Base-by-base conservation (phyloP, 1,140 invertebrate genomes). In the Coelopa frigida region DNA sequence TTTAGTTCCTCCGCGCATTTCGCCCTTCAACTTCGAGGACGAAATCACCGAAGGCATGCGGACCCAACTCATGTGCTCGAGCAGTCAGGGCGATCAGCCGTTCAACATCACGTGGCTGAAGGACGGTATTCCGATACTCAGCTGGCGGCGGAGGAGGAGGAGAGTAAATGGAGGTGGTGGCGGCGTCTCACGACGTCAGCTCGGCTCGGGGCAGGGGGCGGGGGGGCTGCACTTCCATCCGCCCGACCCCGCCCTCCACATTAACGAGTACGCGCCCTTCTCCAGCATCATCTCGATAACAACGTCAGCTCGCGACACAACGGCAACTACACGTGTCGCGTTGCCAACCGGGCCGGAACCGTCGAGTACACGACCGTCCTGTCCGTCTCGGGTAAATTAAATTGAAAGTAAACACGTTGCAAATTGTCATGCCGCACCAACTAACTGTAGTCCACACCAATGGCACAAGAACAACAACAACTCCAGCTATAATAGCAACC, bases 1-100 rank as follows among this genome's bases (percentile, higher is more conserved):
- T 46, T 47, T 66, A 83, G 82, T 83, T 68, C 72, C 75, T 12
- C 81, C 82, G 26, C 75, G 78, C 60, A 79, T 83, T 47, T 70
- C 74, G 27, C 75, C 80, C 36, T 81, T 83, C 59, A 71, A 69
- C 36, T 78, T 83, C 57, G 78, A 81, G 41, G 73, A 75, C 45
- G 73, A 75, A 49, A 77, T 73, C 7, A 80, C 83, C 57, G 82
- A 87, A 72, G 86, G 85, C 5, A 83, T 84, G 64, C 71, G 85
- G 35, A 82, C 84, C 7, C 83, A 85, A 50, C 76, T 88, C 17
- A 82, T 85, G 22, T 90, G 87, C 65, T 83, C 80, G 47, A 79
- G 85, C 31, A 77, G 79, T 44, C 84, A 85, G 59, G 86, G 86
- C 5, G 85, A 87, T 59, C 72, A 78, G 46, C 85, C 86, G 1